Conservation (phyloP, 2,797 vertebrate species). For the Meda fulgida region DNA sequence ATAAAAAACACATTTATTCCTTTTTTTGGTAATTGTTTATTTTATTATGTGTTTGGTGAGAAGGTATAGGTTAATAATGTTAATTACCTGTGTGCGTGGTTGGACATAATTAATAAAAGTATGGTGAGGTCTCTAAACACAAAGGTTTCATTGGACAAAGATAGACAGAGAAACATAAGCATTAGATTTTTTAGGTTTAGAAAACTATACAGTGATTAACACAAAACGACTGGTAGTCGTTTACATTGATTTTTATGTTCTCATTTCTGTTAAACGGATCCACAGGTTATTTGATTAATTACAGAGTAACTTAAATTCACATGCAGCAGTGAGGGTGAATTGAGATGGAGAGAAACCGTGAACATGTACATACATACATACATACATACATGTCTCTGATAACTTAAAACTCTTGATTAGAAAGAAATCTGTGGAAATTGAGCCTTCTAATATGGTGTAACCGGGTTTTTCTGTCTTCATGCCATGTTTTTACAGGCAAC, state of each 20-base stretch:
- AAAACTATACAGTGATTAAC: conserved; percentile 73
- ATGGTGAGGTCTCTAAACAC: conserved; percentile 66
- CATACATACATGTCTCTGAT: neutral
- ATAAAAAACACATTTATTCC: neutral
- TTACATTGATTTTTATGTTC: conserved; percentile 66
- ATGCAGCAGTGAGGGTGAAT: neutral
- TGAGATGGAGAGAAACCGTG: neutral
- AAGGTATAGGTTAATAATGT: neutral
- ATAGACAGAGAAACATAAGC: conserved; percentile 76
- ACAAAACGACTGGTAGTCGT: conserved; percentile 68
- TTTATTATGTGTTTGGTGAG: neutral
- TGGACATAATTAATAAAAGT: conserved; percentile 66
- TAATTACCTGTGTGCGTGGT: conserved; percentile 66
- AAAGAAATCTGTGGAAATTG: conserved; percentile 11
- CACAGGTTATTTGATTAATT: conserved; percentile 7
- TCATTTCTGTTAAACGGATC: neutral
- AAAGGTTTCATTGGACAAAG: conserved; percentile 70
- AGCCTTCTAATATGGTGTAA: conserved; percentile 29
- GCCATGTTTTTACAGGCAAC: conserved; percentile 33
- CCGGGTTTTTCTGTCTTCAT: conserved; percentile 8
- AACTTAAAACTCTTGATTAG: conserved; percentile 15
- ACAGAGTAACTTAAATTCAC: neutral
- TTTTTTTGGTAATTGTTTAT: neutral
- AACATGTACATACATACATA: neutral
- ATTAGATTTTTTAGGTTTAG: conserved; percentile 71